Percentiles rank a stretch among this genome's conserved stretches.
Evolutionary conservation across 1,140 invertebrate genomes (phyloP).

Genomic region (Bilobella aurantiaca): DNA sequence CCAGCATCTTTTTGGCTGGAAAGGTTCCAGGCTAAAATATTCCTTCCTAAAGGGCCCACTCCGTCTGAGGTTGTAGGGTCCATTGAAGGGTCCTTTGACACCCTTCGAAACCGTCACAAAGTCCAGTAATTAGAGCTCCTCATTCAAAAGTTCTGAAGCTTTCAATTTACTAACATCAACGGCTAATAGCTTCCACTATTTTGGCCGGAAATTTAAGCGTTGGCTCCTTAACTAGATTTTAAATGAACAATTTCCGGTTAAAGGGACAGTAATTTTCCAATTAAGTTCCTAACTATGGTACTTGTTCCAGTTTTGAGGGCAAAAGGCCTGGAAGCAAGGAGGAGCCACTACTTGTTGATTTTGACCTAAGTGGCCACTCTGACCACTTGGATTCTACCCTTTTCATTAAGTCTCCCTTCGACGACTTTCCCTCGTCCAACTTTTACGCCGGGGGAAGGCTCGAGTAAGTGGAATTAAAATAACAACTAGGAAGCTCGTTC

Average conservation of each 20-base stretch:
- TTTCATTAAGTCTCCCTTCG: not conserved
- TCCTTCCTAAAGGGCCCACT: not conserved
- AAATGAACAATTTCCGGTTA: not conserved
- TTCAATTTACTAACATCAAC: no score
- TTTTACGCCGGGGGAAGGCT: not conserved
- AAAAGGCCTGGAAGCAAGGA: not conserved
- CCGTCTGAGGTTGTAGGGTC: not conserved
- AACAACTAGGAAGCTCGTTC: no score
- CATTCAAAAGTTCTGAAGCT: not conserved
- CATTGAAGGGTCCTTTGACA: conserved; percentile 31
- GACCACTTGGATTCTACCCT: not conserved
- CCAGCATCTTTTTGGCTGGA: conserved; percentile 4
- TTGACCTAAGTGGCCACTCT: not conserved
- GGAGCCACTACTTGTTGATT: conserved; percentile 1
- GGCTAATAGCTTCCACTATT: no score
- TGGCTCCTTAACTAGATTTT: no score
- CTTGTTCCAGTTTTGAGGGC: not conserved
- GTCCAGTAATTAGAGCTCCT: conserved; percentile 18
- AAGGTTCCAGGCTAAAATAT: conserved; percentile 18
- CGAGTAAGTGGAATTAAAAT: no score
- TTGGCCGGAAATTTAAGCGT: no score
- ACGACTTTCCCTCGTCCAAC: not conserved
- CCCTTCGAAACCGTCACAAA: conserved; percentile 19
- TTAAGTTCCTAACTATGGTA: not conserved
- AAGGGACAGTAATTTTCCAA: not conserved